Evolutionary conservation across 2,888 invertebrate genomes (phyloP).

Genomic region (Falcaria lacertinaria): DNA sequence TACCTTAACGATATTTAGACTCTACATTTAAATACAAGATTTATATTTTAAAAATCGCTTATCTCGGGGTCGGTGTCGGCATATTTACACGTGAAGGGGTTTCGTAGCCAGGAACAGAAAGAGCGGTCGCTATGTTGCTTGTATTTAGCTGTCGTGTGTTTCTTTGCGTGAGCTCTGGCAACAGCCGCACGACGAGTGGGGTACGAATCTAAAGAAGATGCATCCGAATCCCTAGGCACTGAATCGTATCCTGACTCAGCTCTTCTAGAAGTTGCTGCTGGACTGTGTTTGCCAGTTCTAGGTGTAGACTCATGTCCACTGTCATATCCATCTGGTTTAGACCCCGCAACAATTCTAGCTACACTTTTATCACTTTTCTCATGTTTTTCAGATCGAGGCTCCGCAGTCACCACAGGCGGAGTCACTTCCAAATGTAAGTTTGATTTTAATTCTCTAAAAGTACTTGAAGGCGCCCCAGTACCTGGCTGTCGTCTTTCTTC

Average conservation of each 20-base stretch:
- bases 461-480: conserved; percentile 81
- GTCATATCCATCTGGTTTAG: conserved; percentile 88
- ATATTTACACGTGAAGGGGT: conserved; percentile 88
- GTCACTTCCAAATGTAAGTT: conserved; percentile 71
- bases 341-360: conserved; percentile 82
- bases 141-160: conserved; percentile 81
- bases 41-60: conserved; percentile 77
- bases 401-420: conserved; percentile 79
- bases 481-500: conserved; percentile 83
- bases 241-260: conserved; percentile 96
- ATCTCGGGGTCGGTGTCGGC: conserved; percentile 85
- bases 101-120: conserved; percentile 87
- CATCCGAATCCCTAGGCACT: conserved; percentile 92
- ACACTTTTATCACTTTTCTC: conserved; percentile 82
- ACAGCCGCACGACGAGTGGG: conserved; percentile 72
- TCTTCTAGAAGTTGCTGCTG: conserved; percentile 86
- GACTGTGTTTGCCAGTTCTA: conserved; percentile 89
- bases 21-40: conserved; percentile 41
- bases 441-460: conserved; percentile 79
- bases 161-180: conserved; percentile 71
- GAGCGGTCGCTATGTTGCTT: conserved; percentile 86
- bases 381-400: conserved; percentile 80
- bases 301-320: conserved; percentile 92
- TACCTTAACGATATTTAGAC: conserved; percentile 67
- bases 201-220: conserved; percentile 90